Evolutionary conservation across 2,888 invertebrate species (phyloP).

Genomic region (Drosophila multiciliata): DNA sequence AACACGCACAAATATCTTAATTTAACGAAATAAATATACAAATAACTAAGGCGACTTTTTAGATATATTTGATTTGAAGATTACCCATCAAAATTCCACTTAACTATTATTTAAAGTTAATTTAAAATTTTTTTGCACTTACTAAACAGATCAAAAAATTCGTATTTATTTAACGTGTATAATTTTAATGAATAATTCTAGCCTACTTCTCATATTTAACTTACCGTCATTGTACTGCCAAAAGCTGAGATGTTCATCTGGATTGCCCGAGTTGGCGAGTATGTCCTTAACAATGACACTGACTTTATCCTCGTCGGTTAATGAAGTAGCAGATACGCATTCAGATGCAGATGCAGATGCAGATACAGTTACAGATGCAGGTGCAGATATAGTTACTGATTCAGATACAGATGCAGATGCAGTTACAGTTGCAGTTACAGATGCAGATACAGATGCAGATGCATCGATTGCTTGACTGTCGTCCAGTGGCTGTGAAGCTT

Average conservation of each 20-base stretch:
- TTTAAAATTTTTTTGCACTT: background rate
- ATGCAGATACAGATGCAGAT: background rate
- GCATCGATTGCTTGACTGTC: background rate
- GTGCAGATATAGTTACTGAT: background rate
- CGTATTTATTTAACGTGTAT: background rate
- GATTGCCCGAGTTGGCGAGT: conserved; percentile 58
- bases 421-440: background rate
- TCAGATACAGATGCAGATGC: background rate
- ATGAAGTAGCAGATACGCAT: conserved; percentile 3
- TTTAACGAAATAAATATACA: background rate
- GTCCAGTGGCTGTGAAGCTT: conserved; percentile 18
- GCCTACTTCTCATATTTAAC: conserved; percentile 2
- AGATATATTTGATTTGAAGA: background rate
- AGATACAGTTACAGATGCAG: background rate
- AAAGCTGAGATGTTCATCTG: conserved; percentile 68
- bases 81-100: background rate
- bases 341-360: background rate
- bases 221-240: conserved; percentile 70
- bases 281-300: conserved; percentile 72
- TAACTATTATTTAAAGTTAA: background rate
- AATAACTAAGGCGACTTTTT: background rate
- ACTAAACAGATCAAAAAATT: background rate
- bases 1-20: background rate
- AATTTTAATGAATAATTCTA: background rate
- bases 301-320: conserved; percentile 67